phyloP scores from a whole-genome alignment of 2,113 vertebrate species.

The Dicentrarchus labrax region DNA sequence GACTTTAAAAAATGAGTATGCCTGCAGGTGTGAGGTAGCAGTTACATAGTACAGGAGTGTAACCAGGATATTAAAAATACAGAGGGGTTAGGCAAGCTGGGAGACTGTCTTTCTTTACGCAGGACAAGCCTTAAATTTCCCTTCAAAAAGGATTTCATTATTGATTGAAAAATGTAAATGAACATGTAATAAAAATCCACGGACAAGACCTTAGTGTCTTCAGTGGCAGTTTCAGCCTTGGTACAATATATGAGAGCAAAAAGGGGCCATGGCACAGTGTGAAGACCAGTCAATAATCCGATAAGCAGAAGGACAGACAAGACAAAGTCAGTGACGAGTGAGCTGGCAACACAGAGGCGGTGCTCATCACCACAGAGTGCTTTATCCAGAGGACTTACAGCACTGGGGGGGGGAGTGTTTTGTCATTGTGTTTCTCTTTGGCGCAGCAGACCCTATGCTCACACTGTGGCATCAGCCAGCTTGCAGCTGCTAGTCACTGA shows the following conservation, averaged over 20 bases:
- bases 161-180: slow-evolving; percentile 33
- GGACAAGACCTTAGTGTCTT: slow-evolving; percentile 42
- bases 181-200: slow-evolving; percentile 30
- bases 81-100: not conserved
- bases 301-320: slow-evolving; percentile 62
- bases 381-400: slow-evolving; percentile 52
- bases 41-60: not conserved
- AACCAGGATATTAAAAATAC: slow-evolving; percentile 26
- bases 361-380: slow-evolving; percentile 54
- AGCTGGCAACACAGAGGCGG: slow-evolving; percentile 36
- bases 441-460: slow-evolving; percentile 39
- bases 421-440: slow-evolving; percentile 55
- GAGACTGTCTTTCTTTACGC: slow-evolving; percentile 1
- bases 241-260: slow-evolving; percentile 30
- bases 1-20: not conserved
- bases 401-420: slow-evolving; percentile 43
- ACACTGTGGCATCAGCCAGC: slow-evolving; percentile 52
- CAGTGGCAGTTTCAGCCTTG: slow-evolving; percentile 20
- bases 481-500: slow-evolving; percentile 32
- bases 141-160: slow-evolving; percentile 8
- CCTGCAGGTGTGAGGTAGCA: slow-evolving; percentile 5
- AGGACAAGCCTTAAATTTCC: not conserved
- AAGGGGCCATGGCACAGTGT: slow-evolving; percentile 39
- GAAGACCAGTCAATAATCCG: slow-evolving; percentile 69
- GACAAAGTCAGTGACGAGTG: slow-evolving; percentile 54